Evolutionary conservation across 2,888 invertebrate genomes (phyloP).

Genomic region (Nephrocerus scutellatus): DNA sequence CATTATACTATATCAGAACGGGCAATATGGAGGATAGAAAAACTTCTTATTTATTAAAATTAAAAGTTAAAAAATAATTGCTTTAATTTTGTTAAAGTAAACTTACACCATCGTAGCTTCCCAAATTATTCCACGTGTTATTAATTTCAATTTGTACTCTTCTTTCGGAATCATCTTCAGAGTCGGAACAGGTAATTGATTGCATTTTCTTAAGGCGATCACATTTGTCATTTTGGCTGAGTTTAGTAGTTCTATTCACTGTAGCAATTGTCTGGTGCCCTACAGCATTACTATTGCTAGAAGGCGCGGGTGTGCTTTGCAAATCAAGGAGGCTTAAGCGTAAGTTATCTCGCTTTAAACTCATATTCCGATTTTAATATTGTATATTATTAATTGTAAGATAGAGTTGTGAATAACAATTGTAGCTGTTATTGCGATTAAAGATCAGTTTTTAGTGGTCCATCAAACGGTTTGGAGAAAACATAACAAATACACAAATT

Average conservation of each 20-base stretch:
- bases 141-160: constrained; percentile 39
- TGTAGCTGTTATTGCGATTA: neutral
- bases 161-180: constrained; percentile 45
- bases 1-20: too few relatives aligned
- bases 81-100: too few relatives aligned
- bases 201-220: constrained; percentile 46
- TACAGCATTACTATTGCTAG: constrained; percentile 26
- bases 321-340: constrained; percentile 44
- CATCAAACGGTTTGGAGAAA: neutral
- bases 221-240: constrained; percentile 43
- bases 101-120: constrained; percentile 46
- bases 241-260: constrained; percentile 32
- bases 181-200: constrained; percentile 46
- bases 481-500: too few relatives aligned
- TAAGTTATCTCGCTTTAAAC: constrained; percentile 44
- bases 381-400: constrained; percentile 5
- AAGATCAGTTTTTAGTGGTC: neutral
- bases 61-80: too few relatives aligned
- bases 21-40: too few relatives aligned
- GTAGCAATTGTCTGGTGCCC: constrained; percentile 28
- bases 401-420: constrained; percentile 3
- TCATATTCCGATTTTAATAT: constrained; percentile 28
- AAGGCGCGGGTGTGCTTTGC: constrained; percentile 32
- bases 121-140: constrained; percentile 42
- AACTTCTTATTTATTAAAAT: too few relatives aligned